phyloP scores from a whole-genome alignment of 2,113 vertebrate genomes.

The Chaetura pelagica region DNA sequence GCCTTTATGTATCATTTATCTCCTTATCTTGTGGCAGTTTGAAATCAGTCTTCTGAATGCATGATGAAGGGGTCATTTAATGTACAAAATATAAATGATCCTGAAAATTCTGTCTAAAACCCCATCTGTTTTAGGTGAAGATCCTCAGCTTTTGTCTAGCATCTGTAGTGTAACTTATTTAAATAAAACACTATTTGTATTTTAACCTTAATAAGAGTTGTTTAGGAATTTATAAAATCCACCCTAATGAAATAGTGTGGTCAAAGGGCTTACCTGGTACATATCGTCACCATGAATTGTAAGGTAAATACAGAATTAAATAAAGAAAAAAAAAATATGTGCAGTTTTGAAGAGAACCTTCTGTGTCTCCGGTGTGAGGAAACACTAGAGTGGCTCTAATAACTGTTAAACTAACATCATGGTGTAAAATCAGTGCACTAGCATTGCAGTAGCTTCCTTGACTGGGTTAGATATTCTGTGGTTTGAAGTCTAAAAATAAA shows the following conservation, averaged over 20 bases:
- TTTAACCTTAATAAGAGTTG: background rate
- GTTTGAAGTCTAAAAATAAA: constrained; percentile 53
- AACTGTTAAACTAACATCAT: background rate
- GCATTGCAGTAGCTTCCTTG: constrained; percentile 24
- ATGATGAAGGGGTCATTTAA: constrained; percentile 41
- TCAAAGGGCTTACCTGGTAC: background rate
- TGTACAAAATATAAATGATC: constrained; percentile 9
- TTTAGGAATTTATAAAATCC: background rate
- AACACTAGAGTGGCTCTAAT: background rate
- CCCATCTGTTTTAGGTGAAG: background rate
- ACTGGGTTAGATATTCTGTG: background rate
- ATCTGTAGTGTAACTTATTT: background rate
- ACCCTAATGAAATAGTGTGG: background rate
- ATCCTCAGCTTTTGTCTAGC: background rate
- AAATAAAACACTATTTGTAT: background rate
- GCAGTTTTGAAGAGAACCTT: background rate
- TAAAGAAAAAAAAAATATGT: background rate
- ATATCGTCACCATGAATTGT: background rate
- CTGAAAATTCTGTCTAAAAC: background rate
- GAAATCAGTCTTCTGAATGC: background rate
- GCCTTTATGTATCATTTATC: background rate
- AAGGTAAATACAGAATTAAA: constrained; percentile 4
- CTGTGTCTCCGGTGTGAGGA: background rate
- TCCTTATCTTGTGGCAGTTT: constrained; percentile 13
- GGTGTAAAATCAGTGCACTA: constrained; percentile 38